Percentiles rank a stretch among this genome's conserved stretches.
Evolutionary conservation across 2,797 vertebrate species (phyloP).

Genomic region (Enteromius afrohamiltoni): DNA sequence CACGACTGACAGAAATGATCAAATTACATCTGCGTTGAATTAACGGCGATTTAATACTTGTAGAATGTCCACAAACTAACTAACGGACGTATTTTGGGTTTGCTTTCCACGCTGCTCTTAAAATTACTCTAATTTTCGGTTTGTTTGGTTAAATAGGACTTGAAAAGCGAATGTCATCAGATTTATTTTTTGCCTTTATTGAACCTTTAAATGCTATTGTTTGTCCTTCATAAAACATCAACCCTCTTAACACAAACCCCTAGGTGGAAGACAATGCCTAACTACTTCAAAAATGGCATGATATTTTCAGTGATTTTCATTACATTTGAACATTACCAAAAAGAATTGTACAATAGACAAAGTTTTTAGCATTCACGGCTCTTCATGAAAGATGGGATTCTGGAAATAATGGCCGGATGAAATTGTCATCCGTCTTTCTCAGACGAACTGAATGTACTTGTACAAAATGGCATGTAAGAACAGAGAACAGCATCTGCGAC

Average conservation of each 20-base stretch:
- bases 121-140: conserved; percentile 21
- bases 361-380: neutral
- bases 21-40: conserved; percentile 37
- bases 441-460: conserved; percentile 35
- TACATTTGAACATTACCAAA: neutral
- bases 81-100: neutral
- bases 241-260: neutral
- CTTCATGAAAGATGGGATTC: conserved; percentile 33
- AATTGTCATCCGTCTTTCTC: conserved; percentile 37
- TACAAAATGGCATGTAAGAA: conserved; percentile 44
- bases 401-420: conserved; percentile 27
- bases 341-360: neutral
- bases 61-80: conserved; percentile 25
- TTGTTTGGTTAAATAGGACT: conserved; percentile 12
- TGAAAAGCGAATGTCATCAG: conserved; percentile 16
- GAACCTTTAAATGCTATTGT: conserved; percentile 17
- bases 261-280: neutral
- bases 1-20: conserved; percentile 11
- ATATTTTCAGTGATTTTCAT: conserved; percentile 3
- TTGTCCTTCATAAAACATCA: conserved; percentile 14
- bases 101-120: neutral
- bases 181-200: neutral
- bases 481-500: conserved; percentile 17
- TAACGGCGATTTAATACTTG: conserved; percentile 44
- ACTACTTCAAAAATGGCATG: neutral